Evolutionary conservation across 2,113 vertebrate species (phyloP), one percentile per base, ranked within the genome.

Genomic region (Anarrhichthys ocellatus): DNA sequence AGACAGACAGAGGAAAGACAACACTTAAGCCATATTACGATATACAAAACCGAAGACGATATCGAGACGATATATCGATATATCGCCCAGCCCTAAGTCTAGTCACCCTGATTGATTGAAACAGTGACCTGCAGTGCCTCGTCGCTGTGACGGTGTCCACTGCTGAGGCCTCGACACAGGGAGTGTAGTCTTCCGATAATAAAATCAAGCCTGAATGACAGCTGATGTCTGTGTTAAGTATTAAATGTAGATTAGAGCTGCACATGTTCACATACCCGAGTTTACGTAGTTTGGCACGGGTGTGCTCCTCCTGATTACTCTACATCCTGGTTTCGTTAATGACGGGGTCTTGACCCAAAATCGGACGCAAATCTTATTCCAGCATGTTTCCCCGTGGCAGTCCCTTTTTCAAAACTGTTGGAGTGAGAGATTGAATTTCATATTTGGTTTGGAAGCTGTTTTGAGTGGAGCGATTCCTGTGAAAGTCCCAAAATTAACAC

Each of bases 61-160:
- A 52, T 48, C 46, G 18, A 15, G 18, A 17, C 46, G 18, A 18
- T 17, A 22, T 22, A 20, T 52, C 8, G 18, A 22, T 18, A 22
- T 22, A 9, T 52, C 22, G 8, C 48, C 48, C 48, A 1, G 48
- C 48, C 48, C 48, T 8, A 6, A 22, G 20, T 9, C 50, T 74
- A 78, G 83, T 82, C 61, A 80, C 85, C 81, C 85, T 83, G 77
- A 77, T 81, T 85, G 87, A 86, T 89, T 85, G 87, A 84, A 84
- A 86, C 79, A 85, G 92, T 88, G 88, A 92, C 83, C 85, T 40
- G 61, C 27, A 34, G 84, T 75, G 75, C 73, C 52, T 54, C 24
- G 65, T 71, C 66, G 66, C n/a, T n/a, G n/a, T n/a, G n/a, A n/a
- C n/a, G n/a, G n/a, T 59, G 54, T 89, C 65, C 76, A 44, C 46